Evolutionary conservation across 2,888 invertebrate species (phyloP), one percentile per base, ranked within the genome.

Genomic region (Thera obeliscata): DNA sequence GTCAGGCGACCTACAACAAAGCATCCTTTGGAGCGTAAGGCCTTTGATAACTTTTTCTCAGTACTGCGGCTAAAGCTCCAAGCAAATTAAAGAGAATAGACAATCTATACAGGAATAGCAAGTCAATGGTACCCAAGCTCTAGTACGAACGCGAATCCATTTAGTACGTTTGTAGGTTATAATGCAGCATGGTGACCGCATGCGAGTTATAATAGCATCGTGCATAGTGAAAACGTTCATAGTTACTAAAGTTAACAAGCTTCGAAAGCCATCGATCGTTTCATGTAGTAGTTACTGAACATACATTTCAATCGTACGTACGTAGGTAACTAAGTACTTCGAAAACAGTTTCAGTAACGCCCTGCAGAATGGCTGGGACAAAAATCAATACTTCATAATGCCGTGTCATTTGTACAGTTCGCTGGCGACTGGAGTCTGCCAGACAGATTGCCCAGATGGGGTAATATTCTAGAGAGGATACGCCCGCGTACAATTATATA

Each of bases 381-480:
- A 74, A 74, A 71, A 74, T 74, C 74, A 64, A 74, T 74, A 61
- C 55, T 66, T 69, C 68, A 65, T 70, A 71, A 69, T 68, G 68
- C 64, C 68, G 70, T 71, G 71, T 56, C 73, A 70, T 74, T 71
- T 71, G 71, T 67, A 70, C 46, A 64, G 56, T 12, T 72, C 61
- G 67, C 66, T 12, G 61, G 67, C 66, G 67, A 49, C 49, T 49
- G 35, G 69, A 61, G 56, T 52, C 62, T 55, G 66, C 60, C 61
- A 35, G 67, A 58, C 59, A 61, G 66, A 68, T 50, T 64, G 48
- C 38, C 59, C 61, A 58, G 57, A 55, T 62, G 60, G 61, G 69
- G 60, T 60, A 58, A 56, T 22, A 52, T 56, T 55, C 56, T 61
- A 61, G 55, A 58, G 59, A 50, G 56, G 64, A 35, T 58, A 52